A percentile compares a stretch with the other conserved stretches of the same genome.
phyloP scores from a whole-genome alignment of 2,797 vertebrate genomes.

The Chrosomus eos region DNA sequence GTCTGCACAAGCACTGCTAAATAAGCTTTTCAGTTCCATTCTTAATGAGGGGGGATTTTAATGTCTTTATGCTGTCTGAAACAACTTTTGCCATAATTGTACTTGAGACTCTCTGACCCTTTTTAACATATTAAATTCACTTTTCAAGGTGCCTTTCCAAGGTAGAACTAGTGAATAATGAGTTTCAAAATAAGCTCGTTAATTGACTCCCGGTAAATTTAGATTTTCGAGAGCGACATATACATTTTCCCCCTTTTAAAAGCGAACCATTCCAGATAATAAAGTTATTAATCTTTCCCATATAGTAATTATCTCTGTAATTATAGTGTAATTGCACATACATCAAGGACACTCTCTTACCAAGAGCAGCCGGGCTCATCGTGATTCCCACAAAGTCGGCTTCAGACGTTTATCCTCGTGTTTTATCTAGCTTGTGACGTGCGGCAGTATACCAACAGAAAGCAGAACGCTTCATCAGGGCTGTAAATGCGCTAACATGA shows the following conservation, averaged over 20 bases:
- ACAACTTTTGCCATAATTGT: conserved; percentile 80
- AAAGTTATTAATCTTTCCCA: conserved; percentile 84
- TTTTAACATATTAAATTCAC: conserved; percentile 83
- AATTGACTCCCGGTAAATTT: conserved; percentile 84
- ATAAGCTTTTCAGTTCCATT: conserved; percentile 56
- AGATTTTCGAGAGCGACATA: conserved; percentile 76
- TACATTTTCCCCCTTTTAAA: conserved; percentile 74
- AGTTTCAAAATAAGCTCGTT: conserved; percentile 80
- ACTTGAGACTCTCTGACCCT: conserved; percentile 80
- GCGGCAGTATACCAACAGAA: conserved; percentile 37
- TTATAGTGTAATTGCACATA: conserved; percentile 84
- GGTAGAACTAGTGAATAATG: conserved; percentile 84
- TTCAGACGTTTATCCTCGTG: background rate
- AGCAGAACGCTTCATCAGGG: conserved; percentile 55
- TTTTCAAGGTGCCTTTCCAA: conserved; percentile 84
- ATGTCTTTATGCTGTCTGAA: conserved; percentile 68
- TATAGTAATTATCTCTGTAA: conserved; percentile 84
- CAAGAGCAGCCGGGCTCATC: conserved; percentile 55
- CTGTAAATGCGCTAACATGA: conserved; percentile 80
- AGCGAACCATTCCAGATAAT: conserved; percentile 80
- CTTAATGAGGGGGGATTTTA: conserved; percentile 53
- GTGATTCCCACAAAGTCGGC: background rate
- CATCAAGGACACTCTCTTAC: conserved; percentile 76
- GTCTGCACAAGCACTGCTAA: conserved; percentile 53
- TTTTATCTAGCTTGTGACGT: background rate